Evolutionary conservation across 1,140 invertebrate genomes (phyloP), one percentile per base, ranked within the genome.

Genomic region (Condylostylus longicornis): DNA sequence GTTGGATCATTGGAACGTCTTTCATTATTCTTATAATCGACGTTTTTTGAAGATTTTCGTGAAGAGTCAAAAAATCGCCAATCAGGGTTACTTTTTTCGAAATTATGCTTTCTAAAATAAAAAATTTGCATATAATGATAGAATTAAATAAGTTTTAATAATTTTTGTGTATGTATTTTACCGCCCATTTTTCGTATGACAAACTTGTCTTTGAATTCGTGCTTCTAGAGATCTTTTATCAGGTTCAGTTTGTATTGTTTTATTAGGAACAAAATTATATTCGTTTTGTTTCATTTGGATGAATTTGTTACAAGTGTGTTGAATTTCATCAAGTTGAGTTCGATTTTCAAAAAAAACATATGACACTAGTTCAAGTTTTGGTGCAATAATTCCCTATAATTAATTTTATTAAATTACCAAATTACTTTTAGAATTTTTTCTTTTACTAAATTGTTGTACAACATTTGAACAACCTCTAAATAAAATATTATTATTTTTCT

Each of bases 361-460:
- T 0, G 54, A 51, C 0, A 51, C 51, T 0, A 58, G 32, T 38
- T 58, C 55, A 9, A 56, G 43, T 18, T 58, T 58, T 1, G 55
- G 55, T 1, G 51, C 46, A 18, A 58, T 25, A 6, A 58, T 58
- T 2, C 55, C 55, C 41, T 45, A 9, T 9, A 35, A 33, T 3
- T 25, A 3, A n/a, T 10, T 22, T n/a, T 10, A 8, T 9, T 8
- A 10, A 25, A 14, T 10, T 13, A 25, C 22, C 32, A n/a, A 15
- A 19, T 19, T 2, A 19, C 12, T 14, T 28, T 18, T 37, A 27
- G 5, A 13, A 4, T 23, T 8, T 30, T 30, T 29, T 27, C 6
- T 27, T 18, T 3, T 37, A 5, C 10, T 27, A 23, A 35, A 15
- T 29, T 18, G 6, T 14, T 13, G 14, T 7, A 31, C 12, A 31